phyloP scores from a whole-genome alignment of 2,113 vertebrate species.

The Hippolais icterina region DNA sequence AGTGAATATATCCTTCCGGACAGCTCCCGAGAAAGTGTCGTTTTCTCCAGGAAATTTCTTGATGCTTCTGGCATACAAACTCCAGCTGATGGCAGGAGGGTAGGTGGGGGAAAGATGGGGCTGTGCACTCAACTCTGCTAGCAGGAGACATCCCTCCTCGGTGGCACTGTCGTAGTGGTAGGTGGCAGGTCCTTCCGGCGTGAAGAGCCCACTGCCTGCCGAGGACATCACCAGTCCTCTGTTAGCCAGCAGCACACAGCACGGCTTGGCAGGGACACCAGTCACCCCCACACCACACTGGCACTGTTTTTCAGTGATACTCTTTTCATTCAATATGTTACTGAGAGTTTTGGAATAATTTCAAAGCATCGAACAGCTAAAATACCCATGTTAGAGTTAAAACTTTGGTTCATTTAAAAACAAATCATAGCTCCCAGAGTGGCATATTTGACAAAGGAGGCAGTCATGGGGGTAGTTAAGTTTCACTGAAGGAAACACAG shows the following conservation, averaged over 20 bases:
- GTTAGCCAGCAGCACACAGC: neutral
- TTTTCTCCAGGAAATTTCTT: neutral
- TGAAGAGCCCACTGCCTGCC: slow-evolving; percentile 71
- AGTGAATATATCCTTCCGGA: slow-evolving; percentile 69
- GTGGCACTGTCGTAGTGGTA: slow-evolving; percentile 66
- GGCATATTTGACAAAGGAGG: neutral
- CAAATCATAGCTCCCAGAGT: neutral
- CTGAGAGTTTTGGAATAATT: neutral
- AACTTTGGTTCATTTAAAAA: neutral
- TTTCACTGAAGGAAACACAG: neutral
- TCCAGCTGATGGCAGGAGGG: slow-evolving; percentile 42
- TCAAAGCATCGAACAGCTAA: neutral
- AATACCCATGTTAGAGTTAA: neutral
- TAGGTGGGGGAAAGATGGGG: slow-evolving; percentile 36
- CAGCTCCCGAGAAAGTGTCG: neutral
- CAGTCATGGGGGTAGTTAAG: neutral
- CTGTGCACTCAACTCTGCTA: slow-evolving; percentile 20
- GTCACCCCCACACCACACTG: accelerated
- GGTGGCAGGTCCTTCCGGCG: neutral
- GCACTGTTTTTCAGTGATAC: accelerated
- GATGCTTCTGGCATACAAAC: slow-evolving; percentile 8
- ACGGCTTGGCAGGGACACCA: accelerated
- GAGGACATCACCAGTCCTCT: neutral
- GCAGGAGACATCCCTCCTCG: slow-evolving; percentile 50
- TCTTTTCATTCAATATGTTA: accelerated